Evolutionary conservation across 2,797 vertebrate species (phyloP).

Genomic region (Xiphophorus birchmanni): DNA sequence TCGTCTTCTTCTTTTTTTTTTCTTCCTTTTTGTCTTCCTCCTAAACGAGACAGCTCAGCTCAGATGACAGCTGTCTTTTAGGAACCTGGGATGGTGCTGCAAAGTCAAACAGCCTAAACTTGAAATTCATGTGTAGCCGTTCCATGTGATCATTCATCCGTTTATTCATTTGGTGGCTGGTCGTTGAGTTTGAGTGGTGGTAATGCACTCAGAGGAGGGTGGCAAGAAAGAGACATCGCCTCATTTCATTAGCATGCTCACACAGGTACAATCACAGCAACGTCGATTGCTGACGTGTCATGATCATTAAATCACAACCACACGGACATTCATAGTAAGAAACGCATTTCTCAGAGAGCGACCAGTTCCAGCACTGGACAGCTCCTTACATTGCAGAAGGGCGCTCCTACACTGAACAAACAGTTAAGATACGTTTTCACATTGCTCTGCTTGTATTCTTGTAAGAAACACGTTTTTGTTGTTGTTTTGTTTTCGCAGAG

Average conservation of each 20-base stretch:
- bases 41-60: constrained; percentile 50
- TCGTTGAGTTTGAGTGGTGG: constrained; percentile 56
- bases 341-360: constrained; percentile 21
- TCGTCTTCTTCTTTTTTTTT: background rate
- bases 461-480: background rate
- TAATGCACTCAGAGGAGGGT: constrained; percentile 46
- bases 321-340: constrained; percentile 7
- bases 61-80: constrained; percentile 54
- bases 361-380: constrained; percentile 69
- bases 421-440: background rate
- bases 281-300: constrained; percentile 41
- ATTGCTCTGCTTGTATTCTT: background rate
- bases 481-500: background rate
- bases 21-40: constrained; percentile 28
- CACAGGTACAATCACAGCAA: constrained; percentile 48
- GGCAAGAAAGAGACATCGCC: constrained; percentile 40
- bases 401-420: constrained; percentile 36
- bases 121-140: constrained; percentile 35
- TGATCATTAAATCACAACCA: constrained; percentile 37
- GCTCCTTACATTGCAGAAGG: constrained; percentile 45
- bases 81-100: constrained; percentile 61
- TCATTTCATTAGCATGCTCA: constrained; percentile 46
- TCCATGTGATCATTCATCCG: constrained; percentile 56
- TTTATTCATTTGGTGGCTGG: constrained; percentile 41
- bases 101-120: constrained; percentile 41